phyloP scores from a whole-genome alignment of 2,888 invertebrate genomes.

The Stramonita haemastoma region DNA sequence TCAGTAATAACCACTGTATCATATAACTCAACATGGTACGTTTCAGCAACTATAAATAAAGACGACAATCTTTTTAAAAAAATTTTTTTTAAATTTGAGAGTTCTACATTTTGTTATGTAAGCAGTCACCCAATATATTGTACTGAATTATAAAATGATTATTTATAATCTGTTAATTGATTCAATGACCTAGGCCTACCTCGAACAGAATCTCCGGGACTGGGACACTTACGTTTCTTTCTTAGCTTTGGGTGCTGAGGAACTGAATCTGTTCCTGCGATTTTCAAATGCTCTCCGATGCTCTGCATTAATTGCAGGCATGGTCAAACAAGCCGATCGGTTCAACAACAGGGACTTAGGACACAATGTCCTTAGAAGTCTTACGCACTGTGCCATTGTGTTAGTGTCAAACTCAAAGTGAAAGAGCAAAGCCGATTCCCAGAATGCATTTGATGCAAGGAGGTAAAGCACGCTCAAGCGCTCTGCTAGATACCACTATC shows the following conservation, averaged over 20 bases:
- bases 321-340: constrained; percentile 50
- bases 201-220: neutral
- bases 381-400: constrained; percentile 32
- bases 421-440: neutral
- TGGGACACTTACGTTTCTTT: constrained; percentile 63
- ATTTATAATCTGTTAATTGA: neutral
- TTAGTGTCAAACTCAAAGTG: neutral
- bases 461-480: neutral
- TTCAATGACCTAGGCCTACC: neutral
- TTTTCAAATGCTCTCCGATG: constrained; percentile 4
- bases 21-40: too few relatives aligned
- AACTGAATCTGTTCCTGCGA: constrained; percentile 50
- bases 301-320: constrained; percentile 41
- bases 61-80: neutral
- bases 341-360: constrained; percentile 1
- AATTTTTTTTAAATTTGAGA: neutral
- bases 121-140: neutral
- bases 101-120: neutral
- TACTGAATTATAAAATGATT: neutral
- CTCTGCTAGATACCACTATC: neutral
- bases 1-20: too few relatives aligned
- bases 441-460: neutral
- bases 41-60: too few relatives aligned
- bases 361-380: neutral
- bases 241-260: constrained; percentile 57